phyloP scores from a whole-genome alignment of 2,797 vertebrate species.

The Pseudochromis fuscus region DNA sequence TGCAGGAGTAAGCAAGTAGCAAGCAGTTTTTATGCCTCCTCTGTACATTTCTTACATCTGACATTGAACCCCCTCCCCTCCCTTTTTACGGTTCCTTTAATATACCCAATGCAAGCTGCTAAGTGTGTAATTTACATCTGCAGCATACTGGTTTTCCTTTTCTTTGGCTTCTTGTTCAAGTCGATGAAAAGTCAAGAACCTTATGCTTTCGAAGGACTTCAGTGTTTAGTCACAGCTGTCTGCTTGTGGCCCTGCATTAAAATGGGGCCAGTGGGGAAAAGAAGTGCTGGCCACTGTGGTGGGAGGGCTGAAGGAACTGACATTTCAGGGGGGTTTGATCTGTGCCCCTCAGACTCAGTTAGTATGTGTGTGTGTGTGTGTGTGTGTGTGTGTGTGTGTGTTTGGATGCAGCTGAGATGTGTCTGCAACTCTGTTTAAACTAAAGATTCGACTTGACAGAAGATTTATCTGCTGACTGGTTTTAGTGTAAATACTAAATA shows the following conservation, averaged over 20 bases:
- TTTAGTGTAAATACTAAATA: not conserved
- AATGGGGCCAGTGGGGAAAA: conserved; percentile 17
- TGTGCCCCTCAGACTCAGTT: conserved; percentile 60
- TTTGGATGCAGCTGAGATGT: conserved; percentile 56
- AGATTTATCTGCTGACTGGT: conserved; percentile 8
- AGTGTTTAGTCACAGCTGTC: conserved; percentile 42
- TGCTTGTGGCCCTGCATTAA: conserved; percentile 42
- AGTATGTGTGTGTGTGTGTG: no score
- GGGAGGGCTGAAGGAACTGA: conserved; percentile 43
- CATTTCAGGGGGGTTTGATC: conserved; percentile 69
- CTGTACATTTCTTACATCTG: conserved; percentile 4
- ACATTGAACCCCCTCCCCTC: not conserved
- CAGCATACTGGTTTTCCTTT: not conserved
- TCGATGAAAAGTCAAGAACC: conserved; percentile 25
- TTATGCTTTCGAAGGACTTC: conserved; percentile 31
- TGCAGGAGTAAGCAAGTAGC: conserved; percentile 26
- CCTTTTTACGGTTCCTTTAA: conserved; percentile 1
- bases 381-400: no score
- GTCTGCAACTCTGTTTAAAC: conserved; percentile 26
- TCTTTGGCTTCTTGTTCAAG: conserved; percentile 20
- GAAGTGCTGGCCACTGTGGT: conserved; percentile 19
- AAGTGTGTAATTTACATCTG: conserved; percentile 13
- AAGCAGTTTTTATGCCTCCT: conserved; percentile 24
- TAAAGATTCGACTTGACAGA: conserved; percentile 16
- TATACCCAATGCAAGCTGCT: conserved; percentile 2